Evolutionary conservation across 1,140 invertebrate genomes (phyloP).

Genomic region (Hermetia illucens): DNA sequence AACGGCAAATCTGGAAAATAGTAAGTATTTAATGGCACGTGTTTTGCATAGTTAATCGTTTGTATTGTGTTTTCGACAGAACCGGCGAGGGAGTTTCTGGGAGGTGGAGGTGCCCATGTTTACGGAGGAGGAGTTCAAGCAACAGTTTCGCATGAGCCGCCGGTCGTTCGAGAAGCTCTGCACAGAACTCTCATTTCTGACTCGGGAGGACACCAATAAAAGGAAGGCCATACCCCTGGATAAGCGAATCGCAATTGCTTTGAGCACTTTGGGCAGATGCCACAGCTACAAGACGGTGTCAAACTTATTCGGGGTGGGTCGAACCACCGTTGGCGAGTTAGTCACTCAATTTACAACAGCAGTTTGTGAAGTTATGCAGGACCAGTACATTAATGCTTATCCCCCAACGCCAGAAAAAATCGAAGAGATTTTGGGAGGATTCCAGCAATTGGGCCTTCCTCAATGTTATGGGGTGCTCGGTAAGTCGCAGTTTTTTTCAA

Average conservation of each 20-base stretch:
- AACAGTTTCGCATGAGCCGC: slow-evolving; percentile 3
- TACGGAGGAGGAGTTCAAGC: slow-evolving; percentile 4
- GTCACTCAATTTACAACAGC: background rate
- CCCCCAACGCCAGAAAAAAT: slow-evolving; percentile 2
- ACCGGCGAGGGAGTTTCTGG: slow-evolving; percentile 6
- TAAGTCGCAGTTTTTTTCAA: no score
- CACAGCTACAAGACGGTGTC: slow-evolving; percentile 5
- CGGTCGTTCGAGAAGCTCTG: background rate
- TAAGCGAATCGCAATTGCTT: slow-evolving; percentile 7
- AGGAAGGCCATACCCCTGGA: slow-evolving; percentile 6
- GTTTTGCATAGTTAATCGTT: no score
- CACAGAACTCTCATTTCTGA: background rate
- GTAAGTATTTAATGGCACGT: no score
- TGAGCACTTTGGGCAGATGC: slow-evolving; percentile 5
- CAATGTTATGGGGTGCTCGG: slow-evolving; percentile 5
- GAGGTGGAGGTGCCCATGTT: slow-evolving; percentile 1
- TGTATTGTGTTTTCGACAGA: no score
- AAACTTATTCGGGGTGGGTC: slow-evolving; percentile 5
- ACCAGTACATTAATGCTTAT: background rate
- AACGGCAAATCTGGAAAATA: no score
- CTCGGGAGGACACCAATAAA: slow-evolving; percentile 1
- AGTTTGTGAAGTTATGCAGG: background rate
- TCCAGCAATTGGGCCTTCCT: slow-evolving; percentile 6
- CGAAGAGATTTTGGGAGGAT: slow-evolving; percentile 5
- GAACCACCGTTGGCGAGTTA: slow-evolving; percentile 2